A percentile compares a stretch with the other conserved stretches of the same genome.
Evolutionary conservation across 2,113 vertebrate genomes (phyloP).

Genomic region (Actinemys pallida): DNA sequence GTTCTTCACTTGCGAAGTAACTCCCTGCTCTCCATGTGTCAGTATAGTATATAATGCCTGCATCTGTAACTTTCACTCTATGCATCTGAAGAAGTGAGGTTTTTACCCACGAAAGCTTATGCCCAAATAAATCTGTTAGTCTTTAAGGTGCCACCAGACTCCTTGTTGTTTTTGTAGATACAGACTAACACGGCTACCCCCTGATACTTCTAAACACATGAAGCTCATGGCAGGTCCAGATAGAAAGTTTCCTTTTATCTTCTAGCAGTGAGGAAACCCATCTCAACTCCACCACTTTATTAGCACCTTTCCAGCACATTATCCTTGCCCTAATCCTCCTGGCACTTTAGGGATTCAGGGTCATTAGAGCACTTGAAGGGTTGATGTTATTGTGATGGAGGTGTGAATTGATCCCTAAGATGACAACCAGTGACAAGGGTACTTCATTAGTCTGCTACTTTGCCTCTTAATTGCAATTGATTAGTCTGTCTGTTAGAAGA

Average conservation of each 20-base stretch:
- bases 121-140: too few relatives aligned
- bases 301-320: constrained; percentile 77
- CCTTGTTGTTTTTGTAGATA: too few relatives aligned
- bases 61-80: too few relatives aligned
- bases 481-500: constrained; percentile 62
- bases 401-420: constrained; percentile 91
- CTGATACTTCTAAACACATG: not conserved
- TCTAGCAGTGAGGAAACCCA: constrained; percentile 36
- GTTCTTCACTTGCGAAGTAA: too few relatives aligned
- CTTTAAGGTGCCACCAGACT: too few relatives aligned
- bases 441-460: constrained; percentile 88
- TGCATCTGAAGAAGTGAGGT: too few relatives aligned
- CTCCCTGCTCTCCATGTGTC: too few relatives aligned
- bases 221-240: constrained; percentile 1
- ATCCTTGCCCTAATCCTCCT: constrained; percentile 74
- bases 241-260: constrained; percentile 37
- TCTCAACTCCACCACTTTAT: constrained; percentile 81
- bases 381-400: constrained; percentile 84
- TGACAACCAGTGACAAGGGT: constrained; percentile 89
- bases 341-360: constrained; percentile 82
- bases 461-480: constrained; percentile 89
- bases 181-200: too few relatives aligned
- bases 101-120: too few relatives aligned
- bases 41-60: too few relatives aligned
- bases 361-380: constrained; percentile 87